phyloP scores from a whole-genome alignment of 37 sponge, comb jelly and placozoan genomes.

The Spongilla lacustris region DNA sequence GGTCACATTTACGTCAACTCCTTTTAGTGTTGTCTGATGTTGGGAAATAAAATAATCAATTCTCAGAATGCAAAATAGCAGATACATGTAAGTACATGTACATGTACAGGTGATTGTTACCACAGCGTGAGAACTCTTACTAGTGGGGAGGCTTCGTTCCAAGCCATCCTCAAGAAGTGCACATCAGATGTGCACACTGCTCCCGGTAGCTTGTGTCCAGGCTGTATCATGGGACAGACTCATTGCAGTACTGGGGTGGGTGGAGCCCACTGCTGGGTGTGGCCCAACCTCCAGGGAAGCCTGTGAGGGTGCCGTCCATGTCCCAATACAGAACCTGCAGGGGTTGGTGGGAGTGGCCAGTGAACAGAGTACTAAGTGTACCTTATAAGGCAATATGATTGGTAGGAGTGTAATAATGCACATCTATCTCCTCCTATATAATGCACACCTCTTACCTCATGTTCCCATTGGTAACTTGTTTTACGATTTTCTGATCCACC shows the following conservation, averaged over 20 bases:
- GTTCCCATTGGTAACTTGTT: slow-evolving; percentile 84
- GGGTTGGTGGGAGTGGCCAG: neutral
- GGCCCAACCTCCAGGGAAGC: slow-evolving; percentile 59
- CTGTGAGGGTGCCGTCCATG: slow-evolving; percentile 75
- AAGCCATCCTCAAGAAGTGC: slow-evolving; percentile 77
- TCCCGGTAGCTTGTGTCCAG: slow-evolving; percentile 21
- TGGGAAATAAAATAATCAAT: neutral
- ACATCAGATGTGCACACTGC: slow-evolving; percentile 67
- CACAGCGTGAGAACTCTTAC: slow-evolving; percentile 45
- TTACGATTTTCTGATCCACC: slow-evolving; percentile 59
- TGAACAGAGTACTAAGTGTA: too few species aligned
- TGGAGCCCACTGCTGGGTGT: slow-evolving; percentile 54
- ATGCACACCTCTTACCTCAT: too few species aligned
- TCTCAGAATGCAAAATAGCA: slow-evolving; percentile 3
- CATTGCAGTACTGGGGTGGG: slow-evolving; percentile 57
- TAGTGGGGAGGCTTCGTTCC: slow-evolving; percentile 71
- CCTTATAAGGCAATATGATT: too few species aligned
- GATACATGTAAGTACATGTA: too few species aligned
- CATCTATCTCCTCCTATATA: too few species aligned
- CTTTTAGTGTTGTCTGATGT: slow-evolving; percentile 56
- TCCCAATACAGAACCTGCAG: slow-evolving; percentile 56
- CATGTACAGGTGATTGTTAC: too few species aligned
- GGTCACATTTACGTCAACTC: slow-evolving; percentile 61
- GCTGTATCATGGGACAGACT: slow-evolving; percentile 63
- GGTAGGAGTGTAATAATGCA: too few species aligned